Percentiles rank a stretch among this genome's conserved stretches.
Evolutionary conservation across 1,140 invertebrate genomes (phyloP).

Genomic region (Thaumetopoea pityocampa): DNA sequence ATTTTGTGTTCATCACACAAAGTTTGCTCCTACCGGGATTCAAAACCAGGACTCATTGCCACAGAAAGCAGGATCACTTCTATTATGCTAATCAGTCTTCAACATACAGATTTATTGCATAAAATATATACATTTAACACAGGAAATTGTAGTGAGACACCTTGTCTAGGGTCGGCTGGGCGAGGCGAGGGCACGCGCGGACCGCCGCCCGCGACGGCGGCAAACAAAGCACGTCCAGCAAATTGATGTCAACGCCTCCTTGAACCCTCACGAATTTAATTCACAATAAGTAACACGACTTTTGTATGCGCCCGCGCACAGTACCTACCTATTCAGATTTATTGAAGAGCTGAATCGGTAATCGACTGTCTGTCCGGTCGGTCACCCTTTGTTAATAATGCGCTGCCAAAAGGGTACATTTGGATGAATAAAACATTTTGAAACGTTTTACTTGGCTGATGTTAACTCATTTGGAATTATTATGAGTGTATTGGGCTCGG

Average conservation of each 20-base stretch:
- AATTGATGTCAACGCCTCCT: conserved; percentile 54
- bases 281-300: conserved; percentile 56
- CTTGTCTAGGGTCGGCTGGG: background rate
- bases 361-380: conserved; percentile 52
- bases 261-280: conserved; percentile 56
- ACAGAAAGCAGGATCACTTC: too few relatives aligned
- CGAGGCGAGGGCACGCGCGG: conserved; percentile 4
- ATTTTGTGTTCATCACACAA: too few relatives aligned
- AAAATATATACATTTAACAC: too few relatives aligned
- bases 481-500: too few relatives aligned
- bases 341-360: conserved; percentile 59
- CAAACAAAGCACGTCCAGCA: conserved; percentile 44
- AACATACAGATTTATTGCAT: too few relatives aligned
- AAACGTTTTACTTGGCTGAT: too few relatives aligned
- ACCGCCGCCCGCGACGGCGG: conserved; percentile 17
- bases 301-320: conserved; percentile 65
- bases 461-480: background rate
- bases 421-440: conserved; percentile 1
- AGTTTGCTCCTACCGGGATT: too few relatives aligned
- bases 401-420: conserved; percentile 26
- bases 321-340: conserved; percentile 67
- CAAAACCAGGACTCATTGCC: too few relatives aligned
- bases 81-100: too few relatives aligned
- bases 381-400: conserved; percentile 56
- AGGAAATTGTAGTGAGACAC: background rate